A percentile compares a stretch with the other conserved stretches of the same genome.
Evolutionary conservation across 2,888 invertebrate genomes (phyloP).

Genomic region (Operophtera brumata): DNA sequence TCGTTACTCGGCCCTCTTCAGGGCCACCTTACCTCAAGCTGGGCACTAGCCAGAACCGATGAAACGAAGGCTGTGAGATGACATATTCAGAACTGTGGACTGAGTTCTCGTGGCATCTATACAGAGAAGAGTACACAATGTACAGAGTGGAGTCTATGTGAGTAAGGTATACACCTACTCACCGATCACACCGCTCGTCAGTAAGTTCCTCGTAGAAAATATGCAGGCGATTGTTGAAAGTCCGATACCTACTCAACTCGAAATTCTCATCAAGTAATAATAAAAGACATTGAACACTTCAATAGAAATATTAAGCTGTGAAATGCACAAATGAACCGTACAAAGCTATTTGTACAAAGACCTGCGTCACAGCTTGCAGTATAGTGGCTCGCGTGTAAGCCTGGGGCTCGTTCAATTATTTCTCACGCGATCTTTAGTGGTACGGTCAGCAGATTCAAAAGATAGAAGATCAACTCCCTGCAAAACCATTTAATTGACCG

Average conservation of each 20-base stretch:
- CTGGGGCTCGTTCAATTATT: constrained; percentile 34
- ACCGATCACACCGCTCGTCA: too few relatives aligned
- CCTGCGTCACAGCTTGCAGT: constrained; percentile 1
- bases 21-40: too few relatives aligned
- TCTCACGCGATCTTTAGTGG: constrained; percentile 43
- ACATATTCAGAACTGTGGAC: too few relatives aligned
- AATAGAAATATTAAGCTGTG: constrained; percentile 1
- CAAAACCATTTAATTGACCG: background rate
- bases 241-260: background rate
- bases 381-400: background rate
- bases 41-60: too few relatives aligned
- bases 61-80: too few relatives aligned
- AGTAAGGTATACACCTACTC: background rate
- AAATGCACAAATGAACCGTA: constrained; percentile 15
- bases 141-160: background rate
- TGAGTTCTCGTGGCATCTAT: too few relatives aligned
- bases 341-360: constrained; percentile 14
- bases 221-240: background rate
- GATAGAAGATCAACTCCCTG: background rate
- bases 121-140: too few relatives aligned
- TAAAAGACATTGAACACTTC: constrained; percentile 5
- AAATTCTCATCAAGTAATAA: background rate
- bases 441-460: constrained; percentile 32
- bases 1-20: too few relatives aligned
- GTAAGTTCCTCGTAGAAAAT: background rate